These are phyloP conservation scores for Trichopoda pennipes DNA, from an alignment of 2,888 invertebrate species.

Conservation along the genomic window DNA sequence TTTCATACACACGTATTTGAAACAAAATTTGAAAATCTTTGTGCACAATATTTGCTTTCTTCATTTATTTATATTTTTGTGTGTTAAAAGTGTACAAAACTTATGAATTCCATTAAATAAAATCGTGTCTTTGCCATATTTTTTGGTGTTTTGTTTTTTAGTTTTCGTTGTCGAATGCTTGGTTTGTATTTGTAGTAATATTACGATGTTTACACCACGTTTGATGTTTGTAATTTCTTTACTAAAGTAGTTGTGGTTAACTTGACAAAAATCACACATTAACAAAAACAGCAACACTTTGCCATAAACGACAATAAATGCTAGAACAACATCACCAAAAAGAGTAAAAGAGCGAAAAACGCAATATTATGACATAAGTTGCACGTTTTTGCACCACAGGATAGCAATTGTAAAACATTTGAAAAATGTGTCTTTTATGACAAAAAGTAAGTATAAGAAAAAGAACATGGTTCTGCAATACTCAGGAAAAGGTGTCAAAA, in stretches of 20 bases:
- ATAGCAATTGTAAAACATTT: slow-evolving; percentile 68
- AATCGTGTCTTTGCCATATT: slow-evolving; percentile 70
- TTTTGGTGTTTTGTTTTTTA: slow-evolving; percentile 36
- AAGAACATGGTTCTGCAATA: slow-evolving; percentile 40
- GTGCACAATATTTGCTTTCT: not conserved
- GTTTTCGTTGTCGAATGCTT: not conserved
- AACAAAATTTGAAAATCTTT: slow-evolving; percentile 61
- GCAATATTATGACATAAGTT: slow-evolving; percentile 72
- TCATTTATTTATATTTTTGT: slow-evolving; percentile 9
- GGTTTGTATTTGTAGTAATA: slow-evolving; percentile 25
- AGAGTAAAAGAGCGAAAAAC: slow-evolving; percentile 49
- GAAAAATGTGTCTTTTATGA: slow-evolving; percentile 61
- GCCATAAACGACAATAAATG: slow-evolving; percentile 44
- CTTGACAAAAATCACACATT: slow-evolving; percentile 71
- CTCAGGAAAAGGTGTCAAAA: slow-evolving; percentile 58
- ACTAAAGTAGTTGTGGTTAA: slow-evolving; percentile 61
- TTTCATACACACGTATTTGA: slow-evolving; percentile 41
- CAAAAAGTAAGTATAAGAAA: not conserved
- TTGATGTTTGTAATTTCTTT: slow-evolving; percentile 66
- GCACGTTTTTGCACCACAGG: slow-evolving; percentile 70
- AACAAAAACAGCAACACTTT: slow-evolving; percentile 66
- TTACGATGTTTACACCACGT: slow-evolving; percentile 64
- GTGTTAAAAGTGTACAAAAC: slow-evolving; percentile 57
- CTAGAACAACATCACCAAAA: not conserved
- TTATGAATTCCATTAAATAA: slow-evolving; percentile 71